These are phyloP conservation scores for Caenorhabditis angaria DNA, from an alignment of 2,888 invertebrate species.

Conservation along the genomic window DNA sequence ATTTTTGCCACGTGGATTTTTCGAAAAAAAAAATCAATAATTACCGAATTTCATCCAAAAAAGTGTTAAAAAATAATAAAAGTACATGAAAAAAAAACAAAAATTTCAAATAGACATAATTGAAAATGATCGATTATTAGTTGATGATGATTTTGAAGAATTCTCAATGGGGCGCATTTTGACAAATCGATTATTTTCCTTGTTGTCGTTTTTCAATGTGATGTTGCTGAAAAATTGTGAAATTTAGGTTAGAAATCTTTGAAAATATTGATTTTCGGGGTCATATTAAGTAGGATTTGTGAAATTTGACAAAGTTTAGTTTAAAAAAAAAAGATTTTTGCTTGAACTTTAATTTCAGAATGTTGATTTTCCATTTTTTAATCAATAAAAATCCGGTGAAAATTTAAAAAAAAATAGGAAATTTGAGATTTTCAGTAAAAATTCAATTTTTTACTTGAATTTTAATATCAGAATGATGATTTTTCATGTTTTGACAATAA, in stretches of 20 bases:
- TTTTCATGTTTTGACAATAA: no score
- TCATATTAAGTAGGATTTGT: neutral
- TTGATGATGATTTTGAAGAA: neutral
- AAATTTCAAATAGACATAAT: conserved; percentile 3
- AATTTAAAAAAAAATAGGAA: no score
- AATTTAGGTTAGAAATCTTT: neutral
- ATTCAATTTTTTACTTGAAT: no score
- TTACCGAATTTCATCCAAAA: neutral
- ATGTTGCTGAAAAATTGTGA: conserved; percentile 5
- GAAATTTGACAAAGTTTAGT: neutral
- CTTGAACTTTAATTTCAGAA: no score
- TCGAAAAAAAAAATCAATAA: neutral
- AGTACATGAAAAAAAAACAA: neutral
- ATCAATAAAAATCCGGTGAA: no score
- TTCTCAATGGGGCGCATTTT: neutral
- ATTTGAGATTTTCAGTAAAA: no score
- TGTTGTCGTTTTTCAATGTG: neutral
- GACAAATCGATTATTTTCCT: neutral
- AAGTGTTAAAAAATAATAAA: neutral
- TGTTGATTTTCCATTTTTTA: no score
- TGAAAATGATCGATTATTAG: neutral
- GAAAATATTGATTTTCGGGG: neutral
- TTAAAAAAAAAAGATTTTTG: neutral
- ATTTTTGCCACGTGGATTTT: no score
- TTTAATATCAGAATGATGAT: no score